A percentile compares a stretch with the other conserved stretches of the same genome.
These are phyloP conservation scores for Cherax destructor DNA, from an alignment of 1,140 invertebrate genomes.

Conservation along the genomic window DNA sequence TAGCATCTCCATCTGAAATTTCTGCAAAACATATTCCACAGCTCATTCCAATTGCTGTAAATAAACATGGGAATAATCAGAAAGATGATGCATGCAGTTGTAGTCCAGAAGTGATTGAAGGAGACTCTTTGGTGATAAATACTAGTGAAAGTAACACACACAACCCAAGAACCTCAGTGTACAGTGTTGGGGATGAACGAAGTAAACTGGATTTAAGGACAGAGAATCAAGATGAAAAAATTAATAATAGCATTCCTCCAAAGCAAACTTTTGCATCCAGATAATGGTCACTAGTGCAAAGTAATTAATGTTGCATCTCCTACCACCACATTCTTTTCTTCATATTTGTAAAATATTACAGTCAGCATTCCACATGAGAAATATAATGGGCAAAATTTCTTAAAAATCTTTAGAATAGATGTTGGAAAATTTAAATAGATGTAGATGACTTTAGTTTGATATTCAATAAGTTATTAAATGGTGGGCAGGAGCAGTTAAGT, in stretches of 20 bases:
- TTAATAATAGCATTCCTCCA: slow-evolving; percentile 15
- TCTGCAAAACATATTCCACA: slow-evolving; percentile 3
- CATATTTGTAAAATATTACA: slow-evolving; percentile 5
- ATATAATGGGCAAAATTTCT: slow-evolving; percentile 2
- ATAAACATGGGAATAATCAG: not conserved
- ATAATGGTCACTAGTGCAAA: slow-evolving; percentile 36
- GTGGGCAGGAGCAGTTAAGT: slow-evolving; percentile 33
- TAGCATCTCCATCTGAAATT: not conserved
- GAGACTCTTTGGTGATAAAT: not conserved
- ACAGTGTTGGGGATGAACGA: slow-evolving; percentile 41
- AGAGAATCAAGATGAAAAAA: slow-evolving; percentile 37
- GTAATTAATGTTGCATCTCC: not conserved
- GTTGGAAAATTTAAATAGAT: slow-evolving; percentile 22
- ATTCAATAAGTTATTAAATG: slow-evolving; percentile 3
- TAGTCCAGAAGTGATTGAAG: not conserved
- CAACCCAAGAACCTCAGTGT: slow-evolving; percentile 35
- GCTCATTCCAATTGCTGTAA: not conserved
- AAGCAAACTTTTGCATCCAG: slow-evolving; percentile 36
- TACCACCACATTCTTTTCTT: not conserved
- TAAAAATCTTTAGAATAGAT: not conserved
- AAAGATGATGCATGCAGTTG: not conserved
- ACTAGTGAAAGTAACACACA: not conserved
- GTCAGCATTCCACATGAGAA: slow-evolving; percentile 24
- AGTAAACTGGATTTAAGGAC: slow-evolving; percentile 59
- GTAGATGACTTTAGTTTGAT: not conserved